phyloP scores from a whole-genome alignment of 2,113 vertebrate genomes.

The Tiliqua scincoides region DNA sequence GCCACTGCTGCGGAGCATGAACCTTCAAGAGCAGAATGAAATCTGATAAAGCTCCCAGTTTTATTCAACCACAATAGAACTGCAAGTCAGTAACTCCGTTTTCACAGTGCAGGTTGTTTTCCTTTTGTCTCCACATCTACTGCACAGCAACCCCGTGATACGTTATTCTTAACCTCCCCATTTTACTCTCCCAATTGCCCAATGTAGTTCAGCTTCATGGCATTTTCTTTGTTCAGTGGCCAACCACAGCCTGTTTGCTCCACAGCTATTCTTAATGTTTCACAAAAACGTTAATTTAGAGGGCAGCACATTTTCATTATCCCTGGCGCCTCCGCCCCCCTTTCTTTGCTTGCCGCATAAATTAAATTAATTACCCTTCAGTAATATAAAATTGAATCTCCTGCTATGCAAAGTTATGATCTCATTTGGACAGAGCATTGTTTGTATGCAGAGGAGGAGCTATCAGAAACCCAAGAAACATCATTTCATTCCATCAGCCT shows the following conservation, averaged over 20 bases:
- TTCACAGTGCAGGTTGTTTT: constrained; percentile 51
- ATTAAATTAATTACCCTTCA: constrained; percentile 58
- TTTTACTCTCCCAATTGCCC: constrained; percentile 16
- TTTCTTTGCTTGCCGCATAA: constrained; percentile 44
- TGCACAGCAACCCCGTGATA: neutral
- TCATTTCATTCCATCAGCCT: constrained; percentile 16
- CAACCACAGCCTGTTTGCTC: constrained; percentile 26
- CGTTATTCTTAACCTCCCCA: constrained; percentile 55
- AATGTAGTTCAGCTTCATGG: constrained; percentile 46
- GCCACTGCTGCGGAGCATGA: neutral
- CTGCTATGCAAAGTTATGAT: constrained; percentile 45
- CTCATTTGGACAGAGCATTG: constrained; percentile 46
- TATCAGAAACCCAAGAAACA: constrained; percentile 13
- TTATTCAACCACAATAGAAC: constrained; percentile 32
- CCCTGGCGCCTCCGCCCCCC: neutral
- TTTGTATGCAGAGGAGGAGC: constrained; percentile 37
- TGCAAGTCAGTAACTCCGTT: constrained; percentile 44
- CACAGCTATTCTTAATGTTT: constrained; percentile 45
- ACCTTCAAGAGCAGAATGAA: neutral
- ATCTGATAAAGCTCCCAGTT: neutral
- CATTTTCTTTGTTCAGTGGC: constrained; percentile 49
- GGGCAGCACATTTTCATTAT: constrained; percentile 38
- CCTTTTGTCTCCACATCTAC: constrained; percentile 50
- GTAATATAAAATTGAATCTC: constrained; percentile 41
- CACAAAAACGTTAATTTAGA: constrained; percentile 50